Base-by-base conservation (phyloP, 2,888 invertebrate genomes). In the Ormyrus nitidulus region DNA sequence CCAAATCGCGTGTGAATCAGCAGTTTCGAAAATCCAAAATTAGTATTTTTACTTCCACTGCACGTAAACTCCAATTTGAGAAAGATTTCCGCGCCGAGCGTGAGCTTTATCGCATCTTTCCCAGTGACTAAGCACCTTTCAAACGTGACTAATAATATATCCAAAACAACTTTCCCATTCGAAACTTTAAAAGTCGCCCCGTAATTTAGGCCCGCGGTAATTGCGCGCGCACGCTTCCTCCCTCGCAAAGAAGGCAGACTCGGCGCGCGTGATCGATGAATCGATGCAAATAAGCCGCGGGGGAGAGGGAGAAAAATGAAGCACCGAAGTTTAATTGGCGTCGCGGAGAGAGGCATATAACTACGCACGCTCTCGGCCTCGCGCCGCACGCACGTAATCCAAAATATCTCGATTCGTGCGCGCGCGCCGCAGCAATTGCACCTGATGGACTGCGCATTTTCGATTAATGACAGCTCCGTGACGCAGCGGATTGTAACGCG, bases 391-490 rank as follows among this genome's bases (percentile, higher is more conserved):
- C 10, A 59, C 56, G 58, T 59, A 59, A 71, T 71, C 59, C 59
- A 58, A 71, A 71, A 19, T 19, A 19, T 71, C 59, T 59, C 58
- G 49, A 49, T 34, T 34, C 34, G 34, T 34, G 34, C 4, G 34
- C 3, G 34, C 34, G 13, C 34, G 34, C 34, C 19, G 19, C 19
- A 1, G 13, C 13, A 46, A 53, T 66, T n/a, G 56, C 2, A n/a
- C 5, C 19, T 59, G 59, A 71, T 71, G 70, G 70, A 71, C 70
- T 49, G 2, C 8, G 70, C 49, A 58, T 71, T 71, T 71, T 71
- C 49, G 51, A 71, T 71, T 71, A 71, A 71, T 71, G 70, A 59
- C 34, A 59, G 34, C 49, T 58, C 19, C 59, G 59, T 59, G 70
- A 59, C 49, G 59, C 13, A 10, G 70, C 48, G 13, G 66, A 53